Evolutionary conservation across 2,113 vertebrate species (phyloP), one percentile per base, ranked within the genome.

Genomic region (Atractosteus spatula): DNA sequence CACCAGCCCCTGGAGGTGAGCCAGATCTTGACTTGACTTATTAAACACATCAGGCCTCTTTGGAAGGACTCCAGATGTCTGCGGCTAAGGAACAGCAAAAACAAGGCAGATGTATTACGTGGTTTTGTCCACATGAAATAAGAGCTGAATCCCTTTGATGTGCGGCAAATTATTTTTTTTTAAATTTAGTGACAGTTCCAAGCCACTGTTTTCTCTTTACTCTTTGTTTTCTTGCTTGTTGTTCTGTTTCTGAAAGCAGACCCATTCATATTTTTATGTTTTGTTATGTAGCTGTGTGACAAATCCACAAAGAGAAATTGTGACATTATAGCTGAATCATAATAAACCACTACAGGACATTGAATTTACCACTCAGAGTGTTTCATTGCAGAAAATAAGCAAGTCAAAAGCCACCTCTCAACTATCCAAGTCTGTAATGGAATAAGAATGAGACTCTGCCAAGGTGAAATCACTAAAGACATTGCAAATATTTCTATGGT

Each of bases 11-110:
- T 95, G 95, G 93, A 95, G 76, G 44, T 45, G 56, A 90, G 94
- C 93, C 86, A 88, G 89, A 85, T 84, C 91, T 89, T 90, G 89
- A 92, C 93, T 94, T 93, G 91, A 84, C 89, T 95, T 94, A 95
- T 95, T 94, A 94, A 92, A 90, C 91, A 89, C 92, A 93, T 92
- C 88, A 86, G 87, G 81, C 78, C 83, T 91, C 76, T 79, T 76
- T 95, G 94, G 94, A 91, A 88, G 85, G 65, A 51, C 84, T 90
- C 92, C 92, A 94, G 82, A 85, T 82, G 84, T 88, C 82, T 87
- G 69, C 68, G 73, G 73, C 72, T 87, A 71, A 76, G 55, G 83
- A 82, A 84, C 80, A 85, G 82, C 74, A 84, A 14, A 85, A 79
- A 81, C 78, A 80, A 77, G 63, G 71, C 51, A 81, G 80, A 83